Percentiles rank a stretch among this genome's conserved stretches.
These are phyloP conservation scores for Callyntrura guangdongensis DNA, from an alignment of 2,888 invertebrate genomes.

Conservation along the genomic window DNA sequence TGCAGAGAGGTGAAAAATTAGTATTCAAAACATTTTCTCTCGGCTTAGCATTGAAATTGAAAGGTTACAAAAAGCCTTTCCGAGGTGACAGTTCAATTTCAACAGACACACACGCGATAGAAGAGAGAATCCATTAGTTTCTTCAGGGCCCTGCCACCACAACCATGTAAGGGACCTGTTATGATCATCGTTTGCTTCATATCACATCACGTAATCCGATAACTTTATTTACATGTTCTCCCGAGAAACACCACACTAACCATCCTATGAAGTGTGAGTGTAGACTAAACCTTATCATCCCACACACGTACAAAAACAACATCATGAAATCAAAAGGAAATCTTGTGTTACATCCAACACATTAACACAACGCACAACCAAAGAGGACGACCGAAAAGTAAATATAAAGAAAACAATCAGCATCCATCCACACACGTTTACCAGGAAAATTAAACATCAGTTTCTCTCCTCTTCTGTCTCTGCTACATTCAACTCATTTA, in stretches of 20 bases:
- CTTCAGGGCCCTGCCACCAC: not conserved
- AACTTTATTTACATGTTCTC: slow-evolving; percentile 56
- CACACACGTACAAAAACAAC: slow-evolving; percentile 35
- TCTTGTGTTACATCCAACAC: not conserved
- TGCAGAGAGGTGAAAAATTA: too few relatives aligned
- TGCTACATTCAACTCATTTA: not conserved
- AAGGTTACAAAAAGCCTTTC: too few relatives aligned
- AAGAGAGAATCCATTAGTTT: not conserved
- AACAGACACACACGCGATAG: not conserved
- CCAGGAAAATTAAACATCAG: not conserved
- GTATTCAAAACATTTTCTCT: too few relatives aligned
- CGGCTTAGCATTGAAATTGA: too few relatives aligned
- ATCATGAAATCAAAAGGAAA: slow-evolving; percentile 6
- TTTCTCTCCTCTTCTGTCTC: not conserved
- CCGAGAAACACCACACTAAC: not conserved
- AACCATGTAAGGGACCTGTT: not conserved
- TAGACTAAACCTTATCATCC: slow-evolving; percentile 21
- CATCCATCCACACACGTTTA: not conserved
- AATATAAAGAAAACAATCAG: not conserved
- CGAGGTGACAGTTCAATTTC: not conserved
- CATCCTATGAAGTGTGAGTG: not conserved
- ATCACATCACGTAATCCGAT: slow-evolving; percentile 44
- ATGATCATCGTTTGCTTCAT: not conserved
- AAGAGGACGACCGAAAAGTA: not conserved
- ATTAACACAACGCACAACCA: not conserved